Base-by-base conservation (phyloP, 2,113 vertebrate genomes). In the Elephas maximus region DNA sequence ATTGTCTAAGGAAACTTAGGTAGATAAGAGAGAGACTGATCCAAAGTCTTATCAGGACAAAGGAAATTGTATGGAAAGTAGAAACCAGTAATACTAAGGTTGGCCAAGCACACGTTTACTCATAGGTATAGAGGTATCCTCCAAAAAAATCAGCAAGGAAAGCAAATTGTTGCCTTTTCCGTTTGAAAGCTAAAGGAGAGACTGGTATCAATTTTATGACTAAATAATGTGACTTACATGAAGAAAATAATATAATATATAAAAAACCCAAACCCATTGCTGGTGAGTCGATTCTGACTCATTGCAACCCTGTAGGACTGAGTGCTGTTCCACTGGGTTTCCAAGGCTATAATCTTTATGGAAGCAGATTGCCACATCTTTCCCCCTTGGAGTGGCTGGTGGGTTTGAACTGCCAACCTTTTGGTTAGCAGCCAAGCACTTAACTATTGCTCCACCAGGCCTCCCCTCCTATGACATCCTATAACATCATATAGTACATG, bases 151-250 rank as follows among this genome's bases (percentile, higher is more conserved):
- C 65, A 63, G 45, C 20, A 87, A 74, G 62, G 62, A 93, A 93
- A 95, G 57, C 33, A 95, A 91, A 91, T 33, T 45, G 17, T 79
- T 83, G 48, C 18, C n/a, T 62, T 89, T 92, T 74, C 53, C 18
- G 63, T 86, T 97, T 76, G 41, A 89, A 88, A 96, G 67, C 37
- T 67, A 89, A 93, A 86, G 76, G 33, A 95, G 20, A 76, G 90
- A 82, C 48, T 8, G 44, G 12, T 73, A 78, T 21, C 89, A 30
- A 10, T 10, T 57, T 65, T 92, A 86, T 91, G 17, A 74, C 24
- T 85, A 81, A 73, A 83, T 79, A 86, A 44, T 33, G 5, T 90
- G 81, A 92, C 76, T 97, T 4, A 4, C 71, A 28, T 44, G 65
- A 94, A 91, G 57, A 94, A 92, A 92, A 74, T 21, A 81, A 57